Evolutionary conservation across 2,797 vertebrate species (phyloP).

Genomic region (Sebastolobus altivelis): DNA sequence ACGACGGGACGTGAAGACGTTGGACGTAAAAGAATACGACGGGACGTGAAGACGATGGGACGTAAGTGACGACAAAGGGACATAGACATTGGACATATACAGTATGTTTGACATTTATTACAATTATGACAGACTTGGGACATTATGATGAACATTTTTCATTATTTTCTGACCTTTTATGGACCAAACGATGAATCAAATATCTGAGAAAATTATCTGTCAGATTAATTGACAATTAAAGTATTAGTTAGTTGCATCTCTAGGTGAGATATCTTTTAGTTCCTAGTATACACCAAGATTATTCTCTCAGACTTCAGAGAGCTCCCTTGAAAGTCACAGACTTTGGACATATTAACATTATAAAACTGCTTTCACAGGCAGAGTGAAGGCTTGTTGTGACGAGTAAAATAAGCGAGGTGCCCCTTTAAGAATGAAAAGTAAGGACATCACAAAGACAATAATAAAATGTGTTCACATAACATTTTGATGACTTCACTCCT

Average conservation of each 20-base stretch:
- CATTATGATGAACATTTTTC: too few relatives aligned
- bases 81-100: too few relatives aligned
- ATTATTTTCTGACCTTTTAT: background rate
- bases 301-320: background rate
- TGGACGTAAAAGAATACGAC: too few relatives aligned
- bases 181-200: background rate
- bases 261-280: background rate
- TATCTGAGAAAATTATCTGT: background rate
- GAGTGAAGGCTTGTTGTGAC: background rate
- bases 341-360: background rate
- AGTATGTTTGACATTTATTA: too few relatives aligned
- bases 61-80: too few relatives aligned
- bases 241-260: background rate
- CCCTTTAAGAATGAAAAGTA: conserved; percentile 15
- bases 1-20: too few relatives aligned
- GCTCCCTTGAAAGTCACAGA: background rate
- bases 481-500: conserved; percentile 20
- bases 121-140: too few relatives aligned
- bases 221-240: background rate
- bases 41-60: too few relatives aligned
- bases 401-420: background rate
- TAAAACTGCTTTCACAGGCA: background rate
- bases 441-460: background rate
- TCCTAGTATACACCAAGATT: background rate
- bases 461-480: background rate